phyloP scores from a whole-genome alignment of 2,113 vertebrate species.

The Thermophis baileyi region DNA sequence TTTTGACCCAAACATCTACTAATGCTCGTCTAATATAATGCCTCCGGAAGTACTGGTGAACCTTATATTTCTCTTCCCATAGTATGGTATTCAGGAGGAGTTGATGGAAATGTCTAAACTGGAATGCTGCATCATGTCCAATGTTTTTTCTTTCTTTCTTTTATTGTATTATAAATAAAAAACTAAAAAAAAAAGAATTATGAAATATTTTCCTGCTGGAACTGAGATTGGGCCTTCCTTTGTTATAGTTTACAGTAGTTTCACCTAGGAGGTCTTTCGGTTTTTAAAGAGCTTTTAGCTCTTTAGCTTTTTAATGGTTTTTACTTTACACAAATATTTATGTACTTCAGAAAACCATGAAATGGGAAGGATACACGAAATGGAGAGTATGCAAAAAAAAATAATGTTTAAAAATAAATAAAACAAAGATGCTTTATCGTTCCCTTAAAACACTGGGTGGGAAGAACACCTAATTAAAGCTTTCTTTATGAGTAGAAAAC shows the following conservation, averaged over 20 bases:
- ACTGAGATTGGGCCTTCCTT: not conserved
- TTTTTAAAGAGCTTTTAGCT: not conserved
- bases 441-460: not conserved
- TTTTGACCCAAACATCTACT: no score
- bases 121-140: no score
- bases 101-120: no score
- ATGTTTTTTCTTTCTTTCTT: no score
- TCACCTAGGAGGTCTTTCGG: not conserved
- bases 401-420: not conserved
- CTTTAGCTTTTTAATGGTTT: not conserved
- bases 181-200: no score
- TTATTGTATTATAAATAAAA: no score
- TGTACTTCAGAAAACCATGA: not conserved
- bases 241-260: not conserved
- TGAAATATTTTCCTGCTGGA: not conserved
- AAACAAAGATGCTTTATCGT: not conserved
- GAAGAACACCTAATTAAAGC: not conserved
- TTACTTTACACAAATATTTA: not conserved
- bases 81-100: no score
- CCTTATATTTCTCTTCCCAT: no score
- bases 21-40: no score
- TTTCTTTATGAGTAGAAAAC: not conserved
- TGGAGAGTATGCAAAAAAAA: not conserved
- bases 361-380: not conserved
- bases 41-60: no score